These are phyloP conservation scores for Rhinogobio ventralis DNA, from an alignment of 2,797 vertebrate species.

Conservation along the genomic window DNA sequence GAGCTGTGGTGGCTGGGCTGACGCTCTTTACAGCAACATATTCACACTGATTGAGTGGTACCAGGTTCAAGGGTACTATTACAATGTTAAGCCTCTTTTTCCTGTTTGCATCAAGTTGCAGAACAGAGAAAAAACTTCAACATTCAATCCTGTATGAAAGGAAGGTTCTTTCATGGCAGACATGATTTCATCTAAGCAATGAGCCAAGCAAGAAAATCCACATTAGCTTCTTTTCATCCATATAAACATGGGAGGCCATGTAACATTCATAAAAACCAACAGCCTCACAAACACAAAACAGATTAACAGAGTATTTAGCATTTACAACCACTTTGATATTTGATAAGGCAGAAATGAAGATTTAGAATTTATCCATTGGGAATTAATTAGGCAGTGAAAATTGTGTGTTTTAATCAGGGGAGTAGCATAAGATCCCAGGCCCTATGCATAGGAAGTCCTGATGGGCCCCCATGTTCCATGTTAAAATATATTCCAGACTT, in stretches of 20 bases:
- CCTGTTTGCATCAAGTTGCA: conserved; percentile 12
- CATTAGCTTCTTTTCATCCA: not conserved
- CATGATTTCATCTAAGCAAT: not conserved
- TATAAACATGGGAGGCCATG: not conserved
- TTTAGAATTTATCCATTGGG: not conserved
- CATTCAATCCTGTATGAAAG: conserved; percentile 20
- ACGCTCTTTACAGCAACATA: conserved; percentile 45
- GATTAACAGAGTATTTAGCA: not conserved
- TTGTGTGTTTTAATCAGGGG: too few species aligned
- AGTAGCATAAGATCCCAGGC: too few species aligned
- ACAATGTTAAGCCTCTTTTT: conserved; percentile 15
- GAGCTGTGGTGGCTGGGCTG: conserved; percentile 37
- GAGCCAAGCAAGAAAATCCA: conserved; percentile 22
- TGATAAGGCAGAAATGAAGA: not conserved
- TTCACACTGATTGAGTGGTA: conserved; percentile 36
- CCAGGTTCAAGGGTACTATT: conserved; percentile 53
- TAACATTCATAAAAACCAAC: not conserved
- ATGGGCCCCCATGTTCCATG: too few species aligned
- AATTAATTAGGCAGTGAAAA: not conserved
- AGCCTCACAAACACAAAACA: not conserved
- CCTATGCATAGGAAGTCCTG: too few species aligned
- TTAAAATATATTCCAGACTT: too few species aligned
- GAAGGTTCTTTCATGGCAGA: conserved; percentile 5
- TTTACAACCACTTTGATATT: not conserved
- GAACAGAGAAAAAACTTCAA: conserved; percentile 23